Evolutionary conservation across 1,140 invertebrate genomes (phyloP).

Genomic region (Coptotermes formosanus): DNA sequence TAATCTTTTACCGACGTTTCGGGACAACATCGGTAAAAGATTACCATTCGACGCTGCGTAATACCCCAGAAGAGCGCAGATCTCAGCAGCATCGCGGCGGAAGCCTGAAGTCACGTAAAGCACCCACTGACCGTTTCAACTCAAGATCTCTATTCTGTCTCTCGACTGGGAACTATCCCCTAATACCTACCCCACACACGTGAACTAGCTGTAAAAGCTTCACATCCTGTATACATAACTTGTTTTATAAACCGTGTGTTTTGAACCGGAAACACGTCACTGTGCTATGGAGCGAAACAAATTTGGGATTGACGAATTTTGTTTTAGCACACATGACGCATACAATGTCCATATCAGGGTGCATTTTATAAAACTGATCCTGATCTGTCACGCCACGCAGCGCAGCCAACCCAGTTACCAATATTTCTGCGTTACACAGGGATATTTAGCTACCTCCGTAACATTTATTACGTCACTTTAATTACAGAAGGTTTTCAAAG

Average conservation of each 20-base stretch:
- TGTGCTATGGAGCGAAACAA: slow-evolving; percentile 1
- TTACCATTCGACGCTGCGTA: too few species aligned
- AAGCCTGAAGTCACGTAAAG: too few species aligned
- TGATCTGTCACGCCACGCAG: background rate
- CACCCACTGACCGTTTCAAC: too few species aligned
- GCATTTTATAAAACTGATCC: background rate
- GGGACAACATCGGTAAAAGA: too few species aligned
- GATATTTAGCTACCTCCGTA: background rate
- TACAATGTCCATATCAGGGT: background rate
- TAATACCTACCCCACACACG: too few species aligned
- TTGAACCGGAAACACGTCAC: background rate
- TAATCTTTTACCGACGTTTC: too few species aligned
- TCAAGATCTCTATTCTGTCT: too few species aligned
- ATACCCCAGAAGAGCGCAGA: too few species aligned
- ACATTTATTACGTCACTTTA: too few species aligned
- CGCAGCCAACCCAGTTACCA: background rate
- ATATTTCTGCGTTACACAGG: background rate
- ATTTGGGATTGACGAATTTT: slow-evolving; percentile 19
- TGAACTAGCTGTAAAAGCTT: background rate
- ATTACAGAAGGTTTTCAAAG: too few species aligned
- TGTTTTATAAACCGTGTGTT: background rate
- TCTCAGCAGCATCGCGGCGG: too few species aligned
- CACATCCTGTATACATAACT: background rate
- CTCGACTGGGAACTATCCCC: too few species aligned
- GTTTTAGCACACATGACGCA: background rate